A percentile compares a stretch with the other conserved stretches of the same genome.
phyloP scores from a whole-genome alignment of 2,113 vertebrate species.

The Synchiropus splendidus region DNA sequence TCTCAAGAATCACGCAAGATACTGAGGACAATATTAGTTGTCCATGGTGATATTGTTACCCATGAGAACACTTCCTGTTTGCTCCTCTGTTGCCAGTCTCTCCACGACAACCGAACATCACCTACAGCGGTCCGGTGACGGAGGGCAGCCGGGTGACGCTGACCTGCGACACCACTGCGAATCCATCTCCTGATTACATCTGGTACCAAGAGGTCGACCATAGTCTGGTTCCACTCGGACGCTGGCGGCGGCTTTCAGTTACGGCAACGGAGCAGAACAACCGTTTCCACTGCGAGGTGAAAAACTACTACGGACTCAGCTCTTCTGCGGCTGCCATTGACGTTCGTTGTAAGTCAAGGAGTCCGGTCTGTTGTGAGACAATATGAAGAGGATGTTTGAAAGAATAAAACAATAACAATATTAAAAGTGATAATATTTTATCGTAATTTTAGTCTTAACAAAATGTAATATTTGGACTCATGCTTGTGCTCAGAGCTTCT shows the following conservation, averaged over 20 bases:
- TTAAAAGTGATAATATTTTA: no score
- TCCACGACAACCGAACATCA: constrained; percentile 46
- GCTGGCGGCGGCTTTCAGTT: background rate
- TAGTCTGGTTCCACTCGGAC: constrained; percentile 13
- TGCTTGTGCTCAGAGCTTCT: no score
- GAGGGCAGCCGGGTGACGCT: constrained; percentile 41
- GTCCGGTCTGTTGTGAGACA: background rate
- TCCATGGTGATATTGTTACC: no score
- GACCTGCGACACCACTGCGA: constrained; percentile 46
- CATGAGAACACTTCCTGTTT: no score
- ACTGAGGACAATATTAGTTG: no score
- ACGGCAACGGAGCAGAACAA: constrained; percentile 19
- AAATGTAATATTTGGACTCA: no score
- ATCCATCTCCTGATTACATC: constrained; percentile 47
- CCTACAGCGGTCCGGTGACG: constrained; percentile 20
- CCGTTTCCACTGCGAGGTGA: constrained; percentile 36
- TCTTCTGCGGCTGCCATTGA: constrained; percentile 40
- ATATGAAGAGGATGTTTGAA: no score
- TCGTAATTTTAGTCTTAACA: no score
- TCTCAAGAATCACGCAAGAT: no score
- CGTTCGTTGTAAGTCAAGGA: constrained; percentile 38
- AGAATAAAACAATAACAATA: no score
- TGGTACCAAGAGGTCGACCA: constrained; percentile 50
- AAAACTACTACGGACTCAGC: constrained; percentile 38
- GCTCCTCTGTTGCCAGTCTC: constrained; percentile 42